phyloP scores from a whole-genome alignment of 64 coral and sea anemone species.

The Montipora cactus region DNA sequence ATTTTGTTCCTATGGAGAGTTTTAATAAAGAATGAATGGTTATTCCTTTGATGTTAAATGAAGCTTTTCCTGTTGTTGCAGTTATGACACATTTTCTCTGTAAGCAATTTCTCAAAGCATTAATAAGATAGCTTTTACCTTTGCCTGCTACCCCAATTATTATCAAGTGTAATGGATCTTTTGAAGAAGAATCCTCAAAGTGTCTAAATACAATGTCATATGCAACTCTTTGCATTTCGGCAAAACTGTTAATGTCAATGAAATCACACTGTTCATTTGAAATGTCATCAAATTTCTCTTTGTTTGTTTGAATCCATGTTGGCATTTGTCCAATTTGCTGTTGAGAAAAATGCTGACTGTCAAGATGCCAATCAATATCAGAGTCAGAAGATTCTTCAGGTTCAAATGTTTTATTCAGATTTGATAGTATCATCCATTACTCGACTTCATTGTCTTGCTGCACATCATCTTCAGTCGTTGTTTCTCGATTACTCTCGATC shows the following conservation, averaged over 20 bases:
- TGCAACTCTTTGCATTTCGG: slow-evolving; percentile 42
- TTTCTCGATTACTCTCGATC: not conserved
- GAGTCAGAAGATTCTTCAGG: not conserved
- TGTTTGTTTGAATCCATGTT: slow-evolving; percentile 43
- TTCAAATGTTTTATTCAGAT: slow-evolving; percentile 62
- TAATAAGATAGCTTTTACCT: slow-evolving; percentile 54
- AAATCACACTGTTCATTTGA: not conserved
- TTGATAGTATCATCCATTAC: slow-evolving; percentile 50
- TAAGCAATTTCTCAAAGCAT: slow-evolving; percentile 28
- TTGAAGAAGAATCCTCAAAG: slow-evolving; percentile 32
- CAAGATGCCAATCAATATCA: slow-evolving; percentile 44
- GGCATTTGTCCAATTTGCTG: slow-evolving; percentile 64
- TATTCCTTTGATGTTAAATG: slow-evolving; percentile 71
- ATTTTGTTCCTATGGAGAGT: slow-evolving; percentile 56
- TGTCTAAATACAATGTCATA: slow-evolving; percentile 29
- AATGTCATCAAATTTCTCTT: not conserved
- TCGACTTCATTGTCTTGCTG: not conserved
- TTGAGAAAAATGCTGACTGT: slow-evolving; percentile 20
- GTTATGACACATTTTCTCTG: slow-evolving; percentile 22
- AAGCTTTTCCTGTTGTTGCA: slow-evolving; percentile 36
- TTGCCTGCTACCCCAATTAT: slow-evolving; percentile 24
- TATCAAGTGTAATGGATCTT: not conserved
- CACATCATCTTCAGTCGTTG: not conserved
- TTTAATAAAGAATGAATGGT: slow-evolving; percentile 73
- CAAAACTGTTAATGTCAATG: slow-evolving; percentile 22